phyloP scores from a whole-genome alignment of 2,797 vertebrate species.

The Tinamus major region DNA sequence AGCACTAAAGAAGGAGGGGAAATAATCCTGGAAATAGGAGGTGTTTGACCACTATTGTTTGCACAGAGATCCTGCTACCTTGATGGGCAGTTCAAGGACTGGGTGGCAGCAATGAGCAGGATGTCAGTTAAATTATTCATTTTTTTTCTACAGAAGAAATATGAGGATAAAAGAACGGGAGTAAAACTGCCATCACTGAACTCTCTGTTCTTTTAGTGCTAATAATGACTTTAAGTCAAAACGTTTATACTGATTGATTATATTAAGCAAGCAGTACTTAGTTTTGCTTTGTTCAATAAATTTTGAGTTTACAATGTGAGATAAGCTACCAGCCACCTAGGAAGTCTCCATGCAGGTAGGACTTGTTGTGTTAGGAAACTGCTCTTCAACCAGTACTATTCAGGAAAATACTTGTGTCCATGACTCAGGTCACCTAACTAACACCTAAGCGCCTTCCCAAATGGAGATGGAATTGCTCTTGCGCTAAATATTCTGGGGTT shows the following conservation, averaged over 20 bases:
- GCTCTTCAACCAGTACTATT: neutral
- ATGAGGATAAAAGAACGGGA: neutral
- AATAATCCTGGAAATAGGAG: neutral
- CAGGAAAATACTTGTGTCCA: neutral
- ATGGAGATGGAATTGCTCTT: neutral
- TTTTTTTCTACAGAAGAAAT: neutral
- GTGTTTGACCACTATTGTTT: neutral
- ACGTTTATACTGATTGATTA: neutral
- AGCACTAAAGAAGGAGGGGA: neutral
- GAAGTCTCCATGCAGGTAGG: neutral
- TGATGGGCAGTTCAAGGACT: neutral
- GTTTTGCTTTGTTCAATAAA: neutral
- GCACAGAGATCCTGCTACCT: rapidly evolving
- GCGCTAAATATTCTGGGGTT: neutral
- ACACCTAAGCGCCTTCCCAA: neutral
- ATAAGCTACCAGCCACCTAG: rapidly evolving
- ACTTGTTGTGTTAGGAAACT: neutral
- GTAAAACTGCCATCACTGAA: neutral
- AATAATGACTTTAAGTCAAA: neutral
- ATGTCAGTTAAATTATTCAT: neutral
- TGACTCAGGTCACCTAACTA: neutral
- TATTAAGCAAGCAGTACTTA: neutral
- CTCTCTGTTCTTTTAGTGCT: neutral
- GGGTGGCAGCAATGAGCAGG: neutral
- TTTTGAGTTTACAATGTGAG: neutral